Evolutionary conservation across 2,797 vertebrate species (phyloP).

Genomic region (Danio choprae): DNA sequence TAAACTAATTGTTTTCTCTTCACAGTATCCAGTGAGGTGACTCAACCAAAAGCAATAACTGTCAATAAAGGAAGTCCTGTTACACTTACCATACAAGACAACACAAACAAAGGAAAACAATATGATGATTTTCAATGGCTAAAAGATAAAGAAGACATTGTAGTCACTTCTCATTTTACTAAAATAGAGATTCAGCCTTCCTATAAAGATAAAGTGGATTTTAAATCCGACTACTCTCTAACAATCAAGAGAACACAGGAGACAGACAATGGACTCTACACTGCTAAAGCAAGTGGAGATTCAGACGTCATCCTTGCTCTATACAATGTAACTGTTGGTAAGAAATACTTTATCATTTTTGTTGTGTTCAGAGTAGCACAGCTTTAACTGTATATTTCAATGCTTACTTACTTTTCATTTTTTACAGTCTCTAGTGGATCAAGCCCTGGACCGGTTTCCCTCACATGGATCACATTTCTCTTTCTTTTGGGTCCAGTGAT

Average conservation of each 20-base stretch:
- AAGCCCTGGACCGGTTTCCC: not conserved
- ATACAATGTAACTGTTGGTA: not conserved
- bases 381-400: not conserved
- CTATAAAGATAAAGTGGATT: not conserved
- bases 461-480: not conserved
- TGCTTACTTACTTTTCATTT: not conserved
- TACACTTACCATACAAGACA: not conserved
- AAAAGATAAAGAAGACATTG: not conserved
- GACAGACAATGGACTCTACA: conserved; percentile 35
- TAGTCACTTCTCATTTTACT: not conserved
- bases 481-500: not conserved
- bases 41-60: not conserved
- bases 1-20: not conserved
- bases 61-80: not conserved
- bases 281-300: not conserved
- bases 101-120: not conserved
- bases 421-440: not conserved
- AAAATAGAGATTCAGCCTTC: accelerated
- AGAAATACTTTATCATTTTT: not conserved
- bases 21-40: not conserved
- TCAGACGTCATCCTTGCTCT: accelerated
- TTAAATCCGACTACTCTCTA: conserved; percentile 35
- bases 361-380: not conserved
- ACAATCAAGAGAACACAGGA: conserved; percentile 50
- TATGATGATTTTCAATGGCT: conserved; percentile 40